Evolutionary conservation across 1,140 invertebrate species (phyloP).

Genomic region (Brevipalpus yothersi): DNA sequence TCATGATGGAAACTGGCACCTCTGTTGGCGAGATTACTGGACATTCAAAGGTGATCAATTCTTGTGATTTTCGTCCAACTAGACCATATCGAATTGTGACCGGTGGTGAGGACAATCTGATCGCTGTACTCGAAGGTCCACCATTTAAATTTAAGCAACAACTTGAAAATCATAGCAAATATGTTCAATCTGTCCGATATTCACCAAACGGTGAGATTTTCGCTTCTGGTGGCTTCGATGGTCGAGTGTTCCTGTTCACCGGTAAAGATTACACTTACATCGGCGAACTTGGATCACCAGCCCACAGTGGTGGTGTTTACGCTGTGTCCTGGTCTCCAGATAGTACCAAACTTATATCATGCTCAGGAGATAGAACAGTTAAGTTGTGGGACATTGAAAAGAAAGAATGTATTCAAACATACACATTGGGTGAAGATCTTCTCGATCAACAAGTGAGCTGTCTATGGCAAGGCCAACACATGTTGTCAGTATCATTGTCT

Average conservation of each 20-base stretch:
- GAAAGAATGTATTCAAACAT: conserved; percentile 35
- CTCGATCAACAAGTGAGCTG: conserved; percentile 87
- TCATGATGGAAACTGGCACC: conserved; percentile 89
- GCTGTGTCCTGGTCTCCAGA: conserved; percentile 76
- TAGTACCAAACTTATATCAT: conserved; percentile 63
- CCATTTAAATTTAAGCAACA: conserved; percentile 90
- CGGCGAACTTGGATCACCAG: conserved; percentile 47
- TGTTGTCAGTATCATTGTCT: conserved; percentile 70
- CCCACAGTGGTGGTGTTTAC: conserved; percentile 61
- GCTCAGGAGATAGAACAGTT: conserved; percentile 92
- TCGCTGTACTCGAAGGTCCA: conserved; percentile 84
- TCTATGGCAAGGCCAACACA: conserved; percentile 69
- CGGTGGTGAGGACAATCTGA: conserved; percentile 84
- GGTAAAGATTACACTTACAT: conserved; percentile 40
- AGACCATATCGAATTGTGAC: conserved; percentile 83
- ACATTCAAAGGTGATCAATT: conserved; percentile 86
- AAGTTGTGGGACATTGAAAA: conserved; percentile 82
- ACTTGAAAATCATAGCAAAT: conserved; percentile 78
- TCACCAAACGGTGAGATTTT: conserved; percentile 73
- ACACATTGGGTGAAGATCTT: conserved; percentile 55
- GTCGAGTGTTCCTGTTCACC: conserved; percentile 62
- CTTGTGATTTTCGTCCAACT: conserved; percentile 65
- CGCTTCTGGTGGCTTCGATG: conserved; percentile 87
- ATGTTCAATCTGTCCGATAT: conserved; percentile 85
- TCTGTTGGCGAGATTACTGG: conserved; percentile 91